These are phyloP conservation scores for Synergus japonicus DNA, from an alignment of 2,888 invertebrate species.

Conservation along the genomic window DNA sequence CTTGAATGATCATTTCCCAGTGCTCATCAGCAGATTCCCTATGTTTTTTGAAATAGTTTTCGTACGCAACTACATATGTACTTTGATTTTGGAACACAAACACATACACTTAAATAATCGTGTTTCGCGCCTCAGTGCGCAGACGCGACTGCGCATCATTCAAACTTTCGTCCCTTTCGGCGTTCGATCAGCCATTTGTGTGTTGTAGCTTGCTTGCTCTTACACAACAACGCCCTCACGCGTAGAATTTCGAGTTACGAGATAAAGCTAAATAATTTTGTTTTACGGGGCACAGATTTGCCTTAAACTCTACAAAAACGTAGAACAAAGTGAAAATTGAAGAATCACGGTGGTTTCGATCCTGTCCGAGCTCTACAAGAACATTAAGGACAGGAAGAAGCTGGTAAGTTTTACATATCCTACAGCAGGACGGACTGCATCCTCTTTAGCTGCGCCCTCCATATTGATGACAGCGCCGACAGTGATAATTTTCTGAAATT, in stretches of 20 bases:
- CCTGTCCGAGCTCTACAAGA: constrained; percentile 30
- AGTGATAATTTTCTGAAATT: constrained; percentile 84
- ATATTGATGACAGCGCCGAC: constrained; percentile 85
- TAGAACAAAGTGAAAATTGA: constrained; percentile 47
- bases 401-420: constrained; percentile 53
- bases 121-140: constrained; percentile 58
- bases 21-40: not conserved
- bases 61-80: not conserved
- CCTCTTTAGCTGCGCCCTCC: constrained; percentile 74
- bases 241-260: constrained; percentile 79
- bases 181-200: constrained; percentile 70
- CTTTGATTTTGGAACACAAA: not conserved
- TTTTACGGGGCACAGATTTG: not conserved
- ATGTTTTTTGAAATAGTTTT: not conserved
- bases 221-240: constrained; percentile 81
- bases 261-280: constrained; percentile 67
- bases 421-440: constrained; percentile 54
- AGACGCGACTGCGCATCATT: constrained; percentile 69
- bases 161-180: constrained; percentile 61
- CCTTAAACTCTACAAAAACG: not conserved
- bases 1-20: not conserved
- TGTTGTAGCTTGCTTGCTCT: constrained; percentile 72
- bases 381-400: constrained; percentile 43
- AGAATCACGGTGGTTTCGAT: constrained; percentile 44
- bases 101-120: not conserved